Conservation (phyloP, 2,888 invertebrate genomes). For the Eilema caniola region DNA sequence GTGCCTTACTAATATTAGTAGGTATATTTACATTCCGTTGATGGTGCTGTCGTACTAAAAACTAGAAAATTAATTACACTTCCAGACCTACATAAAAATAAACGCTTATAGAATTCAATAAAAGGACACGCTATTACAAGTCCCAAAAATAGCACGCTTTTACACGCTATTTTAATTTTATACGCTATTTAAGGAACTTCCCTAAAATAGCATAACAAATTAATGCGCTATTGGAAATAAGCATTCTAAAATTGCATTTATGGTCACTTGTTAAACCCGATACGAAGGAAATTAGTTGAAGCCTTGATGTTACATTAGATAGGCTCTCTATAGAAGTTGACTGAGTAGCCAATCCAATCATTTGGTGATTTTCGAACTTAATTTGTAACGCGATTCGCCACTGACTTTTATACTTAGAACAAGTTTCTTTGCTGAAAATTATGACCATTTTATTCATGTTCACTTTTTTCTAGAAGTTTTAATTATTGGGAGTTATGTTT, state of each 20-base stretch:
- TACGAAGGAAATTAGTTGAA: too few species aligned
- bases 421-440: not conserved
- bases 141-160: not conserved
- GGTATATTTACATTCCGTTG: slow-evolving; percentile 40
- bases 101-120: too few species aligned
- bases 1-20: slow-evolving; percentile 60
- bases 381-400: too few species aligned
- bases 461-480: not conserved
- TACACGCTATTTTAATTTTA: not conserved
- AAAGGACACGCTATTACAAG: not conserved
- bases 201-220: too few species aligned
- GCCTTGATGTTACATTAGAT: too few species aligned
- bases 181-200: not conserved
- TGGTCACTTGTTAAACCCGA: too few species aligned
- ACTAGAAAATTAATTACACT: slow-evolving; percentile 3
- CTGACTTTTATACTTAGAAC: too few species aligned
- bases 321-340: too few species aligned
- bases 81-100: not conserved
- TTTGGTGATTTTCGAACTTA: too few species aligned
- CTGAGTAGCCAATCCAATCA: too few species aligned
- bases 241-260: too few species aligned
- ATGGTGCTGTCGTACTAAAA: slow-evolving; percentile 39
- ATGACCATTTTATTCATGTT: not conserved
- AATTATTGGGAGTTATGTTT: not conserved
- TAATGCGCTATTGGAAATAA: too few species aligned